Base-by-base conservation (phyloP, 2,797 vertebrate species). In the Brachyalestes nurse region DNA sequence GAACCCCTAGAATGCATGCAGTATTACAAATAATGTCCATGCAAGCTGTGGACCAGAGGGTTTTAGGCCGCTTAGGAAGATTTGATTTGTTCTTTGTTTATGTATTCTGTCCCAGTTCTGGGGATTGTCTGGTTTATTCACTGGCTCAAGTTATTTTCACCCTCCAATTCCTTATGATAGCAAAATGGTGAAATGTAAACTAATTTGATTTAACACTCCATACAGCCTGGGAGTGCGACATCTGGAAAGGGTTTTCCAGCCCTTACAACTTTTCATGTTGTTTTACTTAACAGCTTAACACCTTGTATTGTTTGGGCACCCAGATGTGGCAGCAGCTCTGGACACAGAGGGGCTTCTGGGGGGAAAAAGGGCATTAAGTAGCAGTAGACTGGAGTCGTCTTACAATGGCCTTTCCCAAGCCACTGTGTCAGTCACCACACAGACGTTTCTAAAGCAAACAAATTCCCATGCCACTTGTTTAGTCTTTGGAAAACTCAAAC, bases 391-490 rank as follows among this genome's bases (percentile, higher is more conserved):
- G 19, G 19, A 67, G 65, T 40, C 10, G 9, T 45, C 65, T 19
- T 40, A 45, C 40, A 45, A n/a, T 67, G 65, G 65, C 65, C 65
- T 67, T 67, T 67, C 65, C 65, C 65, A 67, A 21, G 65, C 71
- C 5, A 19, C 40, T 12, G 2, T 64, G 42, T 64, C 66, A 4
- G 14, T 25, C 65, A 75, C 57, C 16, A 6, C 10, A 8, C 38
- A 45, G 65, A 67, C 65, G 25, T 34, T 83, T 78, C 21, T 60
- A 71, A 83, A 51, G 67, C 55, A 67, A 79, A 83, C 61, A 78
- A 60, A 62, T 53, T 73, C 23, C 49, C 58, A 34, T 10, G 28
- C 60, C 62, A 45, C 16, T 53, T 58, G 21, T 73, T 77, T 67
- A 76, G 71, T 71, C 71, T 83, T 13, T 10, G 21, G 55, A 23